Base-by-base conservation (phyloP, 1,140 invertebrate species). In the Oncopeltus fasciatus region DNA sequence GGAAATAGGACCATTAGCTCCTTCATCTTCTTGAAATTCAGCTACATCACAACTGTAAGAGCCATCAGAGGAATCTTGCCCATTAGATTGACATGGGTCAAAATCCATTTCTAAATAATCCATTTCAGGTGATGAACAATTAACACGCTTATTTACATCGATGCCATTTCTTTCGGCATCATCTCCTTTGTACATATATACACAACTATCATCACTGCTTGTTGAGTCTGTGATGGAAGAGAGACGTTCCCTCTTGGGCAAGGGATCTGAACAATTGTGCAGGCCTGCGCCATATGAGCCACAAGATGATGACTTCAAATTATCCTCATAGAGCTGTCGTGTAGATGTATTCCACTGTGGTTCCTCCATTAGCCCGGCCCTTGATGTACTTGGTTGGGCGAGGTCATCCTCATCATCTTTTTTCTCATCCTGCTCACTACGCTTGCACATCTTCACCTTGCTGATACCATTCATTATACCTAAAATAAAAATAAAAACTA, bases 81-180 rank as follows among this genome's bases (percentile, higher is more conserved):
- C 81, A 70, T 81, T 81, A 24, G 81, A 83, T 58, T 83, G 83
- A 28, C 83, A 83, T 27, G 85, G 85, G 73, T 88, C 85, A 78
- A 88, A 87, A 70, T 88, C 85, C 85, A 88, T 87, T 76, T 88
- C 85, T 56, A 88, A 71, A 68, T 83, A 88, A 67, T 88, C 85
- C 84, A 87, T 87, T 62, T 87, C 84, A 44, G 85, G 85, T 69
- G 85, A 87, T 12, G 83, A 84, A 57, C 49, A 53, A 24, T 53
- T 80, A 53, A 24, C 21, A 53, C 24, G 20, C 26, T 53, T 53
- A 53, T 53, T 53, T 27, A 14, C 49, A 53, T 53, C 49, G 26
- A 24, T 53, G 26, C 49, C 49, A 53, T 53, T 53, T 14, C 49
- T 53, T 3, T 27, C 14, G 20, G 14, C 24, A 26, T 26, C 24